Evolutionary conservation across 1,140 invertebrate species (phyloP).

Genomic region (Saxidomus purpurata): DNA sequence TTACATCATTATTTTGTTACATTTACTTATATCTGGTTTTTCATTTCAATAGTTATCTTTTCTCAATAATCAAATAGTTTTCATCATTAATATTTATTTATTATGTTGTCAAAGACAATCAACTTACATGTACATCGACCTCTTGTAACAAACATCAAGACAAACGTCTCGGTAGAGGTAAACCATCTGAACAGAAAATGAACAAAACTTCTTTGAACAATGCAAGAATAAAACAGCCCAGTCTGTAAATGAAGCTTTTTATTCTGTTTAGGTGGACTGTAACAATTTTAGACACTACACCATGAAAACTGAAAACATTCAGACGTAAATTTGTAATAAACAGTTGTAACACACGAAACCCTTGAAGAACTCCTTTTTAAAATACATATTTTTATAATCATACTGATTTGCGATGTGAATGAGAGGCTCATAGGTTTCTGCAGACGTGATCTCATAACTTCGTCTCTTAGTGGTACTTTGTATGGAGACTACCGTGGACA

Average conservation of each 20-base stretch:
- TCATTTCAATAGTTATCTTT: no score
- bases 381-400: slow-evolving; percentile 35
- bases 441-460: not conserved
- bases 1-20: no score
- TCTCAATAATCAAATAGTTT: no score
- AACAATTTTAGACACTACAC: not conserved
- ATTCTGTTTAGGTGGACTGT: no score
- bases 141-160: no score
- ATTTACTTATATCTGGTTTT: no score
- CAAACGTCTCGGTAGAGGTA: no score
- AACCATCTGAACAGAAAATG: no score
- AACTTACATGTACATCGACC: no score
- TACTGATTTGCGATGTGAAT: slow-evolving; percentile 53
- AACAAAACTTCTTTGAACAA: no score
- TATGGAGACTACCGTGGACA: slow-evolving; percentile 56
- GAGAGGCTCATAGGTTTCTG: slow-evolving; percentile 46
- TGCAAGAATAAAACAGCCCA: not conserved
- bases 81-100: no score
- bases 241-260: not conserved
- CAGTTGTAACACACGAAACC: not conserved
- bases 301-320: not conserved
- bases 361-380: not conserved
- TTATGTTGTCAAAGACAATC: no score
- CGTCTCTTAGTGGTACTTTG: slow-evolving; percentile 43
- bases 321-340: not conserved